Base-by-base conservation (phyloP, 1,140 invertebrate species). In the Rhyzopertha dominica region DNA sequence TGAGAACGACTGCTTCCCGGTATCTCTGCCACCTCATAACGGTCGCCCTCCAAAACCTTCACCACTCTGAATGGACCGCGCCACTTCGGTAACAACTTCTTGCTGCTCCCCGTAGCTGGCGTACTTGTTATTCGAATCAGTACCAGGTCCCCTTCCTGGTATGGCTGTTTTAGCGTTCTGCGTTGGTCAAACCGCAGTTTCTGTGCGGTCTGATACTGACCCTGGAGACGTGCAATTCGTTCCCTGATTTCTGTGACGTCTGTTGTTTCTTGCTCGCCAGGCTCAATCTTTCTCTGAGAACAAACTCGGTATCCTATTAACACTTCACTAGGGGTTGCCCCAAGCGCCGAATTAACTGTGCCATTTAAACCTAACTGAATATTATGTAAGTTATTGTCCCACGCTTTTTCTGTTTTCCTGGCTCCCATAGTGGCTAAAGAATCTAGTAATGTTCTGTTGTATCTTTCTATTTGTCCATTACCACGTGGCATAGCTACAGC, bases 401-500 rank as follows among this genome's bases (percentile, higher is more conserved):
- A 40, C 17, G 4, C 5, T 9, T 40, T 14, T 9, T 40, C 37
- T 14, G 9, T 4, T 9, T 19, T 5, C 7, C 9, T 9, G 17
- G 43, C 34, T 4, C 32, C 24, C 34, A 38, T 38, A 17, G 34
- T 38, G 10, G 17, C 12, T 13, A 24, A 28, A 12, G 28, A 40
- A 23, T 47, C 49, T 10, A 54, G 12, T 8, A 59, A 46, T 3
- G 54, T 56, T 7, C 38, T 39, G 48, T 63, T 66, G 23, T 58
- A 57, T 0, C 62, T 36, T 14, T 66, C 58, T 2, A 64, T 56
- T 22, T 66, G 60, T 4, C 50, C 54, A 29, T 55, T 61, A 9
- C 39, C 43, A 35, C 49, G 20, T 0, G 53, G 51, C 13, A 53
- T 38, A n/a, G 53, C 51, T 5, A 51, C 49, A n/a, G 58, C 48